Conservation (phyloP, 2,797 vertebrate genomes). For the Microctenopoma stevenorrisi region DNA sequence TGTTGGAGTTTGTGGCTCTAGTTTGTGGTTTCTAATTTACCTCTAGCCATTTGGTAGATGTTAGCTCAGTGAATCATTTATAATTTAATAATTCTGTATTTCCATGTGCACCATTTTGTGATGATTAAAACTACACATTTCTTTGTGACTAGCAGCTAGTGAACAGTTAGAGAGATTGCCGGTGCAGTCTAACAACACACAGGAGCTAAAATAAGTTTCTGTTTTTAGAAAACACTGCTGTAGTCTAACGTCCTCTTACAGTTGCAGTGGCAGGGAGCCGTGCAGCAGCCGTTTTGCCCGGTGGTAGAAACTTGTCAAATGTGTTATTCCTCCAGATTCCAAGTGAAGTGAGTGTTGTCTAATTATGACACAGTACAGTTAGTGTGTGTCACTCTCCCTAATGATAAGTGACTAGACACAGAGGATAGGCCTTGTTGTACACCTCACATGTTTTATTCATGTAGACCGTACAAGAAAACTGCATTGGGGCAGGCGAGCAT, state of each 20-base stretch:
- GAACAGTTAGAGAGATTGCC: not conserved
- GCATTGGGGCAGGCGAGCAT: conserved; percentile 52
- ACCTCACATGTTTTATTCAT: conserved; percentile 77
- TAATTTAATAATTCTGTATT: too few relatives aligned
- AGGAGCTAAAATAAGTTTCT: conserved; percentile 5
- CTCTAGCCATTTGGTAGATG: too few relatives aligned
- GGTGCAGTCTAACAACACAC: conserved; percentile 3
- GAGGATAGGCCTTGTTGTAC: conserved; percentile 67
- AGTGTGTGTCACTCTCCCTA: conserved; percentile 71
- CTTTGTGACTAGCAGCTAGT: too few relatives aligned
- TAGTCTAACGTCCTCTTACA: conserved; percentile 19
- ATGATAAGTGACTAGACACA: conserved; percentile 78
- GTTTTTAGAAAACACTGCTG: conserved; percentile 30
- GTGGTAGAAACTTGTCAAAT: conserved; percentile 58
- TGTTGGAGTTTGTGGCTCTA: too few relatives aligned
- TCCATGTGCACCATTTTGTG: too few relatives aligned
- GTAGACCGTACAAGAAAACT: conserved; percentile 69
- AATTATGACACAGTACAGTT: conserved; percentile 76
- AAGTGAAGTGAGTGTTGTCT: conserved; percentile 64
- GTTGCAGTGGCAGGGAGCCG: conserved; percentile 27
- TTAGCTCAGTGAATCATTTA: too few relatives aligned
- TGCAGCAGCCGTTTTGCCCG: conserved; percentile 39
- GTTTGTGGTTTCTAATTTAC: too few relatives aligned
- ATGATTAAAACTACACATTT: too few relatives aligned
- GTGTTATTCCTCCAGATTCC: conserved; percentile 61